These are phyloP conservation scores for Rambutsinella grinnellia DNA, from an alignment of 2,888 invertebrate genomes.

Conservation along the genomic window DNA sequence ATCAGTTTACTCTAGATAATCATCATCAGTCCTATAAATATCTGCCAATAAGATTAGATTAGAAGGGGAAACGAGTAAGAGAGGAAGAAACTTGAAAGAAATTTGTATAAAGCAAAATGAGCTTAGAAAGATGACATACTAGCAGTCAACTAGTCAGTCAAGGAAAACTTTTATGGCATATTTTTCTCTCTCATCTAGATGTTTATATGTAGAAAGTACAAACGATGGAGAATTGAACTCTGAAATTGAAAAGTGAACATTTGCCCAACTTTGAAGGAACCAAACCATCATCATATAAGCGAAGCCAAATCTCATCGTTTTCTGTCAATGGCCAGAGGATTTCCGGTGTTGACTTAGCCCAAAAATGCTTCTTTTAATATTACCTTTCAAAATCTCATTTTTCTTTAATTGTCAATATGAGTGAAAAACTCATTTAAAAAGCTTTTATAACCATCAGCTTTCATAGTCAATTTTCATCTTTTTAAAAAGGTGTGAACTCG, in stretches of 20 bases:
- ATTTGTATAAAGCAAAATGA: conserved; percentile 32
- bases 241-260: not conserved
- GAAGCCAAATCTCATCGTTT: too few species aligned
- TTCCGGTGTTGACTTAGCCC: conserved; percentile 53
- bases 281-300: conserved; percentile 23
- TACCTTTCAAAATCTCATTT: not conserved
- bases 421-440: too few species aligned
- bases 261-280: too few species aligned
- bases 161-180: conserved; percentile 25
- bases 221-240: not conserved
- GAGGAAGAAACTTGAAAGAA: conserved; percentile 9
- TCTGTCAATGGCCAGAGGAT: conserved; percentile 44
- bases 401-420: not conserved
- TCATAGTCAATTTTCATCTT: too few species aligned
- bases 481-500: too few species aligned
- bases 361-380: conserved; percentile 32
- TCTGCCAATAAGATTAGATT: conserved; percentile 42
- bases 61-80: conserved; percentile 4
- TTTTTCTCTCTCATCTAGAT: conserved; percentile 14
- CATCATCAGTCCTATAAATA: conserved; percentile 44
- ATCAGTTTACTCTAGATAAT: not conserved
- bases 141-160: conserved; percentile 43
- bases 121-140: conserved; percentile 34
- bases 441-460: too few species aligned
- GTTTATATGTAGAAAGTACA: not conserved